Evolutionary conservation across 2,797 vertebrate genomes (phyloP).

Genomic region (Eulemur coronatus): DNA sequence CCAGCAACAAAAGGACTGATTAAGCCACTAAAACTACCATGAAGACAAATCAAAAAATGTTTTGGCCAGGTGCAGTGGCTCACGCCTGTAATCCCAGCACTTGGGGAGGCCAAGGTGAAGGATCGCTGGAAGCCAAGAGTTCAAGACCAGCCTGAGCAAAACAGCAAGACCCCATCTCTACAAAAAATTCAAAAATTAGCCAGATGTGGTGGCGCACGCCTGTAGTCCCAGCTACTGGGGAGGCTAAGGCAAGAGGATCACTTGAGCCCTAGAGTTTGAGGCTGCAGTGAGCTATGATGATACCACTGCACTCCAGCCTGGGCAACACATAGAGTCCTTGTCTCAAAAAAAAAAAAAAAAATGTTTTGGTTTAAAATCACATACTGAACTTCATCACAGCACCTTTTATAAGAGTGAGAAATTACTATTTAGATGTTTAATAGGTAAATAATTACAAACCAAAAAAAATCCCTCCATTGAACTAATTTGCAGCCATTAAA

Average conservation of each 20-base stretch:
- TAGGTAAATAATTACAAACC: conserved; percentile 10
- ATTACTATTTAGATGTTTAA: neutral
- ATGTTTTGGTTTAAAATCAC: neutral
- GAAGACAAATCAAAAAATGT: neutral
- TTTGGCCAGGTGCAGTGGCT: neutral
- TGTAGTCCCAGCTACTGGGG: neutral
- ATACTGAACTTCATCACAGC: neutral
- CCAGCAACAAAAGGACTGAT: neutral
- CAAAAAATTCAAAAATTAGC: neutral
- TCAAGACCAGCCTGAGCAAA: neutral
- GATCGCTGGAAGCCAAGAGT: too few relatives aligned
- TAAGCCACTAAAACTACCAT: neutral
- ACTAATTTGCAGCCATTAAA: conserved; percentile 1
- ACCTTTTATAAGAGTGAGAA: neutral
- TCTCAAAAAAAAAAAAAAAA: neutral
- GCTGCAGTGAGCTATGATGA: too few relatives aligned
- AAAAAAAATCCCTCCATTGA: neutral
- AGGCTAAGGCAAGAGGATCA: neutral
- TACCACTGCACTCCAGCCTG: too few relatives aligned
- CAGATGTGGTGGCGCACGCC: neutral
- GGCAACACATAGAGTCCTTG: too few relatives aligned
- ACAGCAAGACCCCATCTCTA: neutral
- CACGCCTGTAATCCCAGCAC: neutral
- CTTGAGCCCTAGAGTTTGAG: too few relatives aligned
- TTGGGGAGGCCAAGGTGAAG: neutral